These are phyloP conservation scores for Rhimphoctona megacephalus DNA, from an alignment of 2,888 invertebrate genomes.

Conservation along the genomic window DNA sequence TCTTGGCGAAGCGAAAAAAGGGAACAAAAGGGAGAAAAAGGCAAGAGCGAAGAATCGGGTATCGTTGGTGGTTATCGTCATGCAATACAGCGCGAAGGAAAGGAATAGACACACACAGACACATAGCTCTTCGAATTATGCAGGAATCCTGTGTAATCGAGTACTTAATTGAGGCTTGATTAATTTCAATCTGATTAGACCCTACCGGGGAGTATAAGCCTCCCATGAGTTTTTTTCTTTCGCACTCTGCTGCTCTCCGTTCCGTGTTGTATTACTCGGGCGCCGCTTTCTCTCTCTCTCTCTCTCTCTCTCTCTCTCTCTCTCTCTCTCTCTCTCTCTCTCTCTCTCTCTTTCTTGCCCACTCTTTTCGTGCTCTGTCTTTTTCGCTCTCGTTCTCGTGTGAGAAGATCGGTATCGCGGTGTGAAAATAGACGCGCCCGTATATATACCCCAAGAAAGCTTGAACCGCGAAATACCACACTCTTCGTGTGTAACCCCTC, in stretches of 20 bases:
- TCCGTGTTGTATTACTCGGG: slow-evolving; percentile 33
- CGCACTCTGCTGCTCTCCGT: slow-evolving; percentile 14
- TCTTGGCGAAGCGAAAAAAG: neutral
- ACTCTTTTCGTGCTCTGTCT: slow-evolving; percentile 1
- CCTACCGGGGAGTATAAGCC: slow-evolving; percentile 40
- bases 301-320: neutral
- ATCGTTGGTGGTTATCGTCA: slow-evolving; percentile 49
- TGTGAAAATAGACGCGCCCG: slow-evolving; percentile 65
- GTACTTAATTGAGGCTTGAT: slow-evolving; percentile 74
- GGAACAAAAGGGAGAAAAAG: neutral
- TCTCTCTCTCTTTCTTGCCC: slow-evolving; percentile 11
- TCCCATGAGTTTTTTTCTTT: slow-evolving; percentile 58
- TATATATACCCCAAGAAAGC: slow-evolving; percentile 1
- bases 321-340: slow-evolving; percentile 6
- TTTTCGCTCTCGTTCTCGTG: slow-evolving; percentile 28
- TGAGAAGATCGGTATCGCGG: slow-evolving; percentile 69
- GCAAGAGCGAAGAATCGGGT: slow-evolving; percentile 31
- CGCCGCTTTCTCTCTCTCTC: slow-evolving; percentile 28
- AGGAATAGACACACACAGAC: neutral
- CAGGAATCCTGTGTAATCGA: slow-evolving; percentile 74
- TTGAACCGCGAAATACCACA: slow-evolving; percentile 55
- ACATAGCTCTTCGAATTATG: slow-evolving; percentile 67
- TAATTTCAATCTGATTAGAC: slow-evolving; percentile 73
- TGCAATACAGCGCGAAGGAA: slow-evolving; percentile 2
- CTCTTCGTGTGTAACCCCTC: slow-evolving; percentile 38